Percentiles rank a stretch among this genome's conserved stretches.
Conservation (phyloP, 2,113 vertebrate species). For the Mustela lutreola region DNA sequence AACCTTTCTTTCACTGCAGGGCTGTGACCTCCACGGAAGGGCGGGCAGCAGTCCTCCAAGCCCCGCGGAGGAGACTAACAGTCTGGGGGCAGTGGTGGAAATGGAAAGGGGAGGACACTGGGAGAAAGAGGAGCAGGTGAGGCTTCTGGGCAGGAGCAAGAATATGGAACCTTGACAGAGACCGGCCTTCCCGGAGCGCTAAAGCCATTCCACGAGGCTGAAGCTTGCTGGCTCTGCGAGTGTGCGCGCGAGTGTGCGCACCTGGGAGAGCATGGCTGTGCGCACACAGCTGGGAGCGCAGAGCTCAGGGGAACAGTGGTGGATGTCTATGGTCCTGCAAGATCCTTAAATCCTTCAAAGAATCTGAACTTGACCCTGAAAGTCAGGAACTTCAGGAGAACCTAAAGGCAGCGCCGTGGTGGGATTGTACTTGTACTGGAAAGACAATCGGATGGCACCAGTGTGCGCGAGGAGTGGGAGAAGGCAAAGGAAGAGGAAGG, state of each 20-base stretch:
- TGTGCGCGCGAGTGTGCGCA: neutral
- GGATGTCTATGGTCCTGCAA: neutral
- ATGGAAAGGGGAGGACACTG: neutral
- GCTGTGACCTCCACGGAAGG: neutral
- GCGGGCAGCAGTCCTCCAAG: neutral
- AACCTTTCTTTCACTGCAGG: neutral
- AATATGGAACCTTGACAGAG: neutral
- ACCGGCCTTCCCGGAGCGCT: neutral
- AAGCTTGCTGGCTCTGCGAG: neutral
- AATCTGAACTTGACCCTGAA: neutral
- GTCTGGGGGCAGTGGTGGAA: neutral
- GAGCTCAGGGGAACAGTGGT: neutral
- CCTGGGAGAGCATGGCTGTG: neutral
- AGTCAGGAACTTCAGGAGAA: neutral
- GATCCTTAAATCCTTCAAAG: neutral
- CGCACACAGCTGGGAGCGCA: accelerated
- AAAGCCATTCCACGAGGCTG: neutral
- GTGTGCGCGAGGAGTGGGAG: neutral
- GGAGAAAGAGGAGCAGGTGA: neutral
- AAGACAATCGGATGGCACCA: neutral
- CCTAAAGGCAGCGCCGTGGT: neutral
- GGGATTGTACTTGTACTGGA: neutral
- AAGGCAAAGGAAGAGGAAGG: neutral
- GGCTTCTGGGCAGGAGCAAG: neutral
- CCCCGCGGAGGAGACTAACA: too few species aligned